A percentile compares a stretch with the other conserved stretches of the same genome.
Evolutionary conservation across 2,888 invertebrate genomes (phyloP).

Genomic region (Alitta virens): DNA sequence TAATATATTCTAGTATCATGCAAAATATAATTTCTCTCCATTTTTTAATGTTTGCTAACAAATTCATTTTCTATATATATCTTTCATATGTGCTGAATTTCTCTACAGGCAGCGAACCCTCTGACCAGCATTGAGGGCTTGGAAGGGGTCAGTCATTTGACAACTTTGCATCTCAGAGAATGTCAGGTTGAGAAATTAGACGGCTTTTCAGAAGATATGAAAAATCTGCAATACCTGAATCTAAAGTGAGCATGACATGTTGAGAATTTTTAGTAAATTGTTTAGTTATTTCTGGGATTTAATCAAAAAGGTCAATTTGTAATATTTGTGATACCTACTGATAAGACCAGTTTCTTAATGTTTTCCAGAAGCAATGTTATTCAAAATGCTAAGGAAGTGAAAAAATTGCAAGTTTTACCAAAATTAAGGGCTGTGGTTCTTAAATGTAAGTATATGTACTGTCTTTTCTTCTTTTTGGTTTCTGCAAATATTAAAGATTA

Average conservation of each 20-base stretch:
- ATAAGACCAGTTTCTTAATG: no score
- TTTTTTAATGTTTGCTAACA: no score
- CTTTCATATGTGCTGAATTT: conserved; percentile 10
- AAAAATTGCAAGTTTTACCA: conserved; percentile 48
- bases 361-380: conserved; percentile 49
- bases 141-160: conserved; percentile 42
- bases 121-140: conserved; percentile 52
- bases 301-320: no score
- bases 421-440: conserved; percentile 50
- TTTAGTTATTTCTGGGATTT: no score
- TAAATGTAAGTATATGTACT: conserved; percentile 36
- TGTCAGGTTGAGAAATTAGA: conserved; percentile 52
- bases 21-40: no score
- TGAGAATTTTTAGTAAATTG: no score
- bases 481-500: no score
- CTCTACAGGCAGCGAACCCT: conserved; percentile 51
- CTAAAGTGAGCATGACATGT: conserved; percentile 41
- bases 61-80: no score
- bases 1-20: no score
- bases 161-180: conserved; percentile 54
- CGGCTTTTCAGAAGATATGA: conserved; percentile 50
- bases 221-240: conserved; percentile 53
- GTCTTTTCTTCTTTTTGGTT: no score
- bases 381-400: conserved; percentile 43
- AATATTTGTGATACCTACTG: no score